These are phyloP conservation scores for Phenganax stokvisi DNA, from an alignment of 92 coral and sea anemone genomes.

Conservation along the genomic window DNA sequence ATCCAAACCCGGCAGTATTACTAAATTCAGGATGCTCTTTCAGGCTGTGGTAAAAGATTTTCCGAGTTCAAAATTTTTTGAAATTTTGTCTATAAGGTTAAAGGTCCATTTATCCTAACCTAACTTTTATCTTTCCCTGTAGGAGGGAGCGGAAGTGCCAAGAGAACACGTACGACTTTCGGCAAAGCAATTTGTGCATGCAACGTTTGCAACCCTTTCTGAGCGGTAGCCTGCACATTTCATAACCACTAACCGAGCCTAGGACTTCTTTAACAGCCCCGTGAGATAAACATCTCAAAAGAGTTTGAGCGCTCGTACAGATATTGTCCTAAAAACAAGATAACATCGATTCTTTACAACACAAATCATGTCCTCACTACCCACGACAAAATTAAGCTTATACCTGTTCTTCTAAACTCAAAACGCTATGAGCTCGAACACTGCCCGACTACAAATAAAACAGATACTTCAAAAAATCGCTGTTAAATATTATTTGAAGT, in stretches of 20 bases:
- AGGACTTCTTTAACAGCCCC: conserved; percentile 90
- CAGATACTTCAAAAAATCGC: neutral
- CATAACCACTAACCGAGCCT: conserved; percentile 63
- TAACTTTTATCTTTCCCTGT: too few relatives aligned
- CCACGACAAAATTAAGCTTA: neutral
- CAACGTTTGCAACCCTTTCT: neutral
- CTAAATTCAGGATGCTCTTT: too few relatives aligned
- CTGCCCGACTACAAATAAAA: conserved; percentile 65
- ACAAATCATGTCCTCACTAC: neutral
- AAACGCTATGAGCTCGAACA: conserved; percentile 93
- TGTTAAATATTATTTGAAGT: neutral
- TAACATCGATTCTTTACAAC: neutral
- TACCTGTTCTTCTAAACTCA: conserved; percentile 93
- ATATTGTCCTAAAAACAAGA: conserved; percentile 67
- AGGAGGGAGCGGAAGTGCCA: too few relatives aligned
- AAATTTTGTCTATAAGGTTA: too few relatives aligned
- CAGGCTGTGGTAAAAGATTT: too few relatives aligned
- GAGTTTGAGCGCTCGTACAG: conserved; percentile 88
- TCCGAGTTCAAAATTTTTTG: too few relatives aligned
- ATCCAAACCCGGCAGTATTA: too few relatives aligned
- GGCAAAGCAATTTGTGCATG: neutral
- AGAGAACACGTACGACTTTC: too few relatives aligned
- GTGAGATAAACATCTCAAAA: conserved; percentile 83
- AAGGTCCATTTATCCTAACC: too few relatives aligned
- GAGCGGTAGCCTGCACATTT: neutral